Conservation (phyloP, 2,888 invertebrate genomes). For the Ornithoptera priamus region DNA sequence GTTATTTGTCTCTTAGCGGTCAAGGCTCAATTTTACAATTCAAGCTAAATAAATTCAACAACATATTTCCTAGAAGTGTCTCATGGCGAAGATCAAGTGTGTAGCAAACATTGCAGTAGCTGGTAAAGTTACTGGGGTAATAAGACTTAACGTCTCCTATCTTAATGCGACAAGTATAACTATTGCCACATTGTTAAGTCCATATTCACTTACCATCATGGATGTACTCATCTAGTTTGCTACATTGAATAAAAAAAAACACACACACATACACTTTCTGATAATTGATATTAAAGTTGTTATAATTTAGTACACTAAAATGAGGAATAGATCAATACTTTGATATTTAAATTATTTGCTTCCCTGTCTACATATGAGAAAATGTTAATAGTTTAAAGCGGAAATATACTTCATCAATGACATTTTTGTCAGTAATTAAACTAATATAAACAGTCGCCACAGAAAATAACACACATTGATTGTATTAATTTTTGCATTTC, state of each 20-base stretch:
- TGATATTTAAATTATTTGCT: constrained; percentile 24
- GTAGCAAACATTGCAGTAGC: no score
- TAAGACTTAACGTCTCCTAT: no score
- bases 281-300: neutral
- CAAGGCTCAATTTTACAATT: no score
- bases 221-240: no score
- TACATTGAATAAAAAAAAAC: no score
- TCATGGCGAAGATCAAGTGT: no score
- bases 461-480: constrained; percentile 11
- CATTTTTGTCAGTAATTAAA: constrained; percentile 23
- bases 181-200: no score
- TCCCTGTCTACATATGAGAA: constrained; percentile 9
- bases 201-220: no score
- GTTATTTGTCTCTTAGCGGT: neutral
- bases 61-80: no score
- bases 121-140: no score
- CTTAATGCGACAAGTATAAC: no score
- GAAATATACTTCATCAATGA: constrained; percentile 19
- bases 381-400: constrained; percentile 9
- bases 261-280: neutral
- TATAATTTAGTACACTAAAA: neutral
- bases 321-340: neutral
- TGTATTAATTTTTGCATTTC: constrained; percentile 16
- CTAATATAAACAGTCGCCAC: constrained; percentile 1
- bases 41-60: no score